Conservation (phyloP, 2,113 vertebrate species). For the Anoura caudifer region DNA sequence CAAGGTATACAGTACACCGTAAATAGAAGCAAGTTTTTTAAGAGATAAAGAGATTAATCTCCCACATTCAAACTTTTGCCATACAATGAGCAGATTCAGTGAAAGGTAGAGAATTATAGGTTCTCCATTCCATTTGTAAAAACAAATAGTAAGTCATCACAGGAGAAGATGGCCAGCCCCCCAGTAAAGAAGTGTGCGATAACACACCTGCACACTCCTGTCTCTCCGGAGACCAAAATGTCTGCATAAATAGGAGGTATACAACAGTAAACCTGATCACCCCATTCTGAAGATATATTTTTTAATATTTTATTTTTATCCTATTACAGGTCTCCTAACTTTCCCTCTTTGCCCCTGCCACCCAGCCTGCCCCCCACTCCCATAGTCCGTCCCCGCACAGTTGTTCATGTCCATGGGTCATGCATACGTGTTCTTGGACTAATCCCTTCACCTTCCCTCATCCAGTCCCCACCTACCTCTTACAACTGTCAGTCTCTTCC, state of each 20-base stretch:
- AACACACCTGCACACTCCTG: neutral
- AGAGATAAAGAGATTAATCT: neutral
- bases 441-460: no score
- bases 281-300: neutral
- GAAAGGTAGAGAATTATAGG: neutral
- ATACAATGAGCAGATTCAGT: neutral
- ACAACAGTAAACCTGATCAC: neutral
- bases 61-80: neutral
- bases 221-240: neutral
- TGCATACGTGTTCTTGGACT: no score
- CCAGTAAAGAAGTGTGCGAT: neutral
- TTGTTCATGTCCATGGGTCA: no score
- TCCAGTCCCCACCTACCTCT: no score
- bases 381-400: no score
- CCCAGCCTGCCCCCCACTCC: no score
- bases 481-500: no score
- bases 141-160: neutral
- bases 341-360: no score
- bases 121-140: neutral
- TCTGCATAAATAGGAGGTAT: neutral
- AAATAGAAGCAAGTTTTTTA: neutral
- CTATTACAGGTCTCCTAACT: no score
- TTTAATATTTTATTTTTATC: no score
- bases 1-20: neutral
- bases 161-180: neutral